Base-by-base conservation (phyloP, 2,113 vertebrate species). In the Planiliza haematocheilus region DNA sequence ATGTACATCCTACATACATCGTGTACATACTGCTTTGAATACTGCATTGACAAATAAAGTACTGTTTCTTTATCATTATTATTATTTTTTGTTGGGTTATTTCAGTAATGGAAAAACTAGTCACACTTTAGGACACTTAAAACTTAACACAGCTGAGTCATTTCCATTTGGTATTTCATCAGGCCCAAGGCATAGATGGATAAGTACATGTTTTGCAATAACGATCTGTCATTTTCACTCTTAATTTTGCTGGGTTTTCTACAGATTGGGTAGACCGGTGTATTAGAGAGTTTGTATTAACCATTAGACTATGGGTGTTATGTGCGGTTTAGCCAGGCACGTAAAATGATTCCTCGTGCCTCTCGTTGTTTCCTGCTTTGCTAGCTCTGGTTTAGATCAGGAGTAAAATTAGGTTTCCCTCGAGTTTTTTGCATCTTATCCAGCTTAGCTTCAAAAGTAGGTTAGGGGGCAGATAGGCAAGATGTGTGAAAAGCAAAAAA, bases 361-460 rank as follows among this genome's bases (percentile, higher is more conserved):
- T 7, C 48, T 72, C 12, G 1, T 14, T 43, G 20, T 74, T 66
- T 64, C 41, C 57, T 46, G 38, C 20, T 58, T 48, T 51, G 30
- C 17, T 64, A 12, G 61, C 50, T 51, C 51, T 53, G 45, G 20
- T 18, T 63, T 43, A 81, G 50, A 69, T 76, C 51, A 78, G 30
- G 45, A 81, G 59, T 91, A 84, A 77, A 88, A 85, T 88, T 74
- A 79, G 65, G 83, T 76, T 67, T 72, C 79, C 79, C 56, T 24
- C 0, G 49, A 69, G 74, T 45, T 77, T 61, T 55, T 39, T 64
- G 38, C n/a, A n/a, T n/a, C n/a, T n/a, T n/a, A n/a, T n/a, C n/a
- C n/a, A n/a, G n/a, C n/a, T n/a, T n/a, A n/a, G n/a, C 77, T 0
- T 72, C 13, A 56, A 70, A 86, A 84, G 52, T 88, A 58, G 64